Evolutionary conservation across 2,113 vertebrate species (phyloP), one percentile per base, ranked within the genome.

Genomic region (Sialia sialis): DNA sequence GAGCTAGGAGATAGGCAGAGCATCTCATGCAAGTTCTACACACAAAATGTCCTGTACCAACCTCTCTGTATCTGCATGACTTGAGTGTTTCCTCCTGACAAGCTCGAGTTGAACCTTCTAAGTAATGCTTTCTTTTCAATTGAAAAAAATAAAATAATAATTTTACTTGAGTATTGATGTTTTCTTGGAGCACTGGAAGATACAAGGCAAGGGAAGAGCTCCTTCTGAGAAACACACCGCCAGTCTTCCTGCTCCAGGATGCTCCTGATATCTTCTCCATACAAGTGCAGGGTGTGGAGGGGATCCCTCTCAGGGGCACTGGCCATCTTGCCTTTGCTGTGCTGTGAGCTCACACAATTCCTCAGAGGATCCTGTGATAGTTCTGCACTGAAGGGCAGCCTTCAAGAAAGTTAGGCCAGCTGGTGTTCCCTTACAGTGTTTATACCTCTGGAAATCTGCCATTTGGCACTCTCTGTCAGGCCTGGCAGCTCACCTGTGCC

Each of bases 281-380:
- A 36, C 10, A 49, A 60, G 34, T 3, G 15, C 19, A 64, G 20
- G 20, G 39, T 1, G 1, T 15, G 26, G 25, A 82, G 14, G 7
- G 18, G 7, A 7, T 46, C 23, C 48, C 46, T 86, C 49, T n/a
- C 43, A 34, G 22, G 18, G 49, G 21, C 23, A 46, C 43, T 5
- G 2, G 6, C 43, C 7, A 4, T 23, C 64, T 36, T 38, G 73
- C 27, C 55, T 59, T 7, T 1, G 51, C 29, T 81, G 36, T 2
- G 29, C 7, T n/a, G n/a, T n/a, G n/a, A n/a, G n/a, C n/a, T 60
- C 46, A 46, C 11, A 77, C 46, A 70, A 62, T 36, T 78, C 62
- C 56, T 56, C 0, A 0, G 19, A 63, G 46, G 39, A 77, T 36
- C 29, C 59, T 36, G 8, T 4, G 32, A 39, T 2, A 6, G 20